Conservation (phyloP, 2,113 vertebrate species). For the Oxyruncus cristatus region DNA sequence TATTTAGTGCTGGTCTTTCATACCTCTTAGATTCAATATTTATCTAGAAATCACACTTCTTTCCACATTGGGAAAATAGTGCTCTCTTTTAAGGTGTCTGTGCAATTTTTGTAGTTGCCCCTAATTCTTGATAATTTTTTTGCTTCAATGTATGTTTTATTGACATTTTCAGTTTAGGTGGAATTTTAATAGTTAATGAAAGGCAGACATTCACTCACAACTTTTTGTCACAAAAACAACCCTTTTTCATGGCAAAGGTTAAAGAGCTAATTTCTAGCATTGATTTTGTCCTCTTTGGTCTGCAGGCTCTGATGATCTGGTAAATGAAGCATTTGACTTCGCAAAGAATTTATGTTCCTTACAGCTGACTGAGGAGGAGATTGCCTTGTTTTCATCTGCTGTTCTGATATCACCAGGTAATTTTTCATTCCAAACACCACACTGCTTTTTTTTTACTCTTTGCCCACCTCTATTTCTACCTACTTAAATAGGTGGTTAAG, state of each 20-base stretch:
- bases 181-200: not conserved
- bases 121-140: not conserved
- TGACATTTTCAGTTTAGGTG: not conserved
- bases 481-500: not conserved
- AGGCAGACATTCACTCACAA: not conserved
- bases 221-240: not conserved
- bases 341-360: slow-evolving; percentile 97
- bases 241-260: not conserved
- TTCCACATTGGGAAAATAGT: not conserved
- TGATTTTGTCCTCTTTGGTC: slow-evolving; percentile 37
- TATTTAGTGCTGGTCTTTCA: not conserved
- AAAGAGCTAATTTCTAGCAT: not conserved
- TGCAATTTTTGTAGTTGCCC: not conserved
- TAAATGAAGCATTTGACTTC: slow-evolving; percentile 97
- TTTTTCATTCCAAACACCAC: not conserved
- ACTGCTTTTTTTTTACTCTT: not conserved
- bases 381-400: slow-evolving; percentile 96
- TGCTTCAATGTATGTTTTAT: not conserved
- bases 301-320: slow-evolving; percentile 94
- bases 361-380: slow-evolving; percentile 97
- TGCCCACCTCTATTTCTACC: not conserved
- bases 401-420: slow-evolving; percentile 98
- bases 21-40: not conserved
- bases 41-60: not conserved
- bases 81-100: not conserved